Base-by-base conservation (phyloP, 2,888 invertebrate species). In the Lochmaea capreae region DNA sequence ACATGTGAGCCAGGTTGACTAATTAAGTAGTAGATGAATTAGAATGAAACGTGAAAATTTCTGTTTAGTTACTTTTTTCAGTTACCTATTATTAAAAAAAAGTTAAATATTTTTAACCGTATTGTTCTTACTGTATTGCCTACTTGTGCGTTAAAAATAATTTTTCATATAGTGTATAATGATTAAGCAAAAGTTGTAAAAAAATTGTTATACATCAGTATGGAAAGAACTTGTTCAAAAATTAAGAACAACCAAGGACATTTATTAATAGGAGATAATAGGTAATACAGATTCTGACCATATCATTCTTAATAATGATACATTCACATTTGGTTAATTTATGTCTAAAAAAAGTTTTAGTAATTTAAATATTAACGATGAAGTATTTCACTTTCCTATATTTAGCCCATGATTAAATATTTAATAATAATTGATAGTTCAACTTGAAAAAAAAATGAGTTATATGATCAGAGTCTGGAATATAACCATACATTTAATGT, bases 401-500 rank as follows among this genome's bases (percentile, higher is more conserved):
- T 39, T 46, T 46, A 14, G 14, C 14, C 14, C 46, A 46, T 46
- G 0, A 46, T 39, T 39, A 39, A 39, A 39, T 39, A 39, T 46
- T 46, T 14, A 5, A 46, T 14, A 5, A 46, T 14, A n/a, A 49
- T 49, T 54, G 16, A 54, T 16, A 54, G 16, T 54, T 54, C 16
- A 54, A 54, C 2, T 18, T 54, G 10, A 18, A 54, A 16, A 9
- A 18, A 18, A n/a, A 54, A 54, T 46, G 33, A 39, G 16, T 43
- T 63, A 9, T 18, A 42, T 63, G 62, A 43, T 43, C 18, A 43
- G 18, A 16, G 14, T 43, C 62, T 63, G 39, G 26, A 63, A 5
- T 43, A 63, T 80, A 80, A 79, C 72, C 77, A 79, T 80, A 83
- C 79, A 80, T 81, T 81, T 80, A 81, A 83, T 82, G 81, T 84